Base-by-base conservation (phyloP, 2,797 vertebrate species). In the Microctenopoma steveboyesi region DNA sequence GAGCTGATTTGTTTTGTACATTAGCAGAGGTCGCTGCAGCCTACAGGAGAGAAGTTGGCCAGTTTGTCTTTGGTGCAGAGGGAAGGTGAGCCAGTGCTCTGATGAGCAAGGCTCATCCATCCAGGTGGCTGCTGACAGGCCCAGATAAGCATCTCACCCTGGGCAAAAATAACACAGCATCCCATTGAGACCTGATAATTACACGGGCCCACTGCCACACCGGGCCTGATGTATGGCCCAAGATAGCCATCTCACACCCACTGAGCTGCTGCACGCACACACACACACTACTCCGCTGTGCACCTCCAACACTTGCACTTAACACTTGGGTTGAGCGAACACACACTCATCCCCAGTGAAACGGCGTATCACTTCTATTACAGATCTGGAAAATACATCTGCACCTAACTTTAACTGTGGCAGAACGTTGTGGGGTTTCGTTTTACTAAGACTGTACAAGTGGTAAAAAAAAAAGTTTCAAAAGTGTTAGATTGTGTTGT, bases 161-260 rank as follows among this genome's bases (percentile, higher is more conserved):
- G 89, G 91, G 92, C 91, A 88, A 91, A 92, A 93, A 92, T 89
- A 93, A 94, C 93, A 94, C 89, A 89, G 88, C 74, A 77, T 92
- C 88, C 89, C 91, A 92, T 90, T 93, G 92, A 94, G 93, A 90
- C 80, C 69, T 89, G 90, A 91, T 93, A 91, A 94, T 93, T 94
- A 94, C 88, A 89, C 75, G 54, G 86, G 77, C 87, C 87, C 81
- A 74, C 78, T 91, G 91, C 88, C 89, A 91, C 87, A 83, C 72
- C 37, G 53, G 80, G 83, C 69, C 84, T 93, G 94, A 95, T 92
- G 91, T 85, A 94, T 93, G 89, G 86, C 85, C 82, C 62, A 78
- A 84, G 93, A 94, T 93, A 92, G 88, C 84, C 73, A 94, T 94
- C 93, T 93, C 90, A 86, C 89, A 88, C 85, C 81, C 79, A 47